phyloP scores from a whole-genome alignment of 2,113 vertebrate species.

The Equus przewalskii region DNA sequence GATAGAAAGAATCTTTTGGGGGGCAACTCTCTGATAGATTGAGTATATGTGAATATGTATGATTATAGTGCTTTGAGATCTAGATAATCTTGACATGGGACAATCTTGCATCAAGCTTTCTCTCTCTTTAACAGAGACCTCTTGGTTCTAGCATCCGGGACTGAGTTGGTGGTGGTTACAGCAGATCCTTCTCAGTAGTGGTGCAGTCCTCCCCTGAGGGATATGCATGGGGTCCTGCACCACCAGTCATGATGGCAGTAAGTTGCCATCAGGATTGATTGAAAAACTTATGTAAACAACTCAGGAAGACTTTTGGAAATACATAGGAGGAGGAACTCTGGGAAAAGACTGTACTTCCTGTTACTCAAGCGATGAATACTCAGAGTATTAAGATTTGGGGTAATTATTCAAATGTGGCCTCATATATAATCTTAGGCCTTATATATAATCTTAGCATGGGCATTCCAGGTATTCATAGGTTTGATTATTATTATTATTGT shows the following conservation, averaged over 20 bases:
- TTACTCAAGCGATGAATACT: neutral
- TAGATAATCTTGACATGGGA: neutral
- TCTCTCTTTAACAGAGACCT: neutral
- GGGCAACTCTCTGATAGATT: neutral
- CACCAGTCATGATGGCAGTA: neutral
- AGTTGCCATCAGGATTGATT: neutral
- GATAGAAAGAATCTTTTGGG: neutral
- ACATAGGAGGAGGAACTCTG: neutral
- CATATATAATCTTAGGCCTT: neutral
- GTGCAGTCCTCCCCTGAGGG: neutral
- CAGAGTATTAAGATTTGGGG: neutral
- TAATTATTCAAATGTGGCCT: constrained; percentile 36
- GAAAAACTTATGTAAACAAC: neutral
- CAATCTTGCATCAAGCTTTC: neutral
- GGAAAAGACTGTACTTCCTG: neutral
- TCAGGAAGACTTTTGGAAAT: neutral
- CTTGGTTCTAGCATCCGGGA: neutral
- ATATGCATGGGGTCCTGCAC: neutral
- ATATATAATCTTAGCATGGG: neutral
- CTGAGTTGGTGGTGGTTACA: neutral
- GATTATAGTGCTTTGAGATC: neutral
- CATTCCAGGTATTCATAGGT: neutral
- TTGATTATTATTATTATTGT: neutral
- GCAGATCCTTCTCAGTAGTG: neutral
- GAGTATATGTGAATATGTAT: neutral